These are phyloP conservation scores for Scomberomorus guttatus DNA, from an alignment of 2,797 vertebrate genomes.

Conservation along the genomic window DNA sequence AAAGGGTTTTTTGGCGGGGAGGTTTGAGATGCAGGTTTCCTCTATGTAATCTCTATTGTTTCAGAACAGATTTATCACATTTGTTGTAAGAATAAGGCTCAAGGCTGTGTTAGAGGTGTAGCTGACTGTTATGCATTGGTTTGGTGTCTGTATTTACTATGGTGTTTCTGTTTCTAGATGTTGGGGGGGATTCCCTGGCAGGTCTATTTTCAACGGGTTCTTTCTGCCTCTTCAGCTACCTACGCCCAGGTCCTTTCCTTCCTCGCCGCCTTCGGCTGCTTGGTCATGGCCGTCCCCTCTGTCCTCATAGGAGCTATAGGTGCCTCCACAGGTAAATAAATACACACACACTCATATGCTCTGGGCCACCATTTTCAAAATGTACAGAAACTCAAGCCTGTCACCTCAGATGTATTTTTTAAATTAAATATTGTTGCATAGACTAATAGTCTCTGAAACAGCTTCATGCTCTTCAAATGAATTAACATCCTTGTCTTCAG, in stretches of 20 bases:
- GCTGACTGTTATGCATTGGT: constrained; percentile 35
- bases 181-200: constrained; percentile 99
- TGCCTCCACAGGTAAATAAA: constrained; percentile 95
- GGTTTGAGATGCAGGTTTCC: background rate
- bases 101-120: background rate
- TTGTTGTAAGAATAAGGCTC: background rate
- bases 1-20: background rate
- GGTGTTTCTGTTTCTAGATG: constrained; percentile 88
- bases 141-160: constrained; percentile 70
- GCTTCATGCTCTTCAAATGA: background rate
- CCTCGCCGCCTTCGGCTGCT: constrained; percentile 94
- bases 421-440: background rate
- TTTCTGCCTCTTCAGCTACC: constrained; percentile 96
- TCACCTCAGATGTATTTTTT: background rate
- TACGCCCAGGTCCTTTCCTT: constrained; percentile 97
- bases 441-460: background rate
- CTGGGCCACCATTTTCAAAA: background rate
- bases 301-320: constrained; percentile 96
- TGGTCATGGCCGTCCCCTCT: constrained; percentile 95
- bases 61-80: background rate
- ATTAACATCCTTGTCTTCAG: background rate
- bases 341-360: constrained; percentile 11
- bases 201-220: constrained; percentile 98
- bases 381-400: background rate
- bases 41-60: no score